These are phyloP conservation scores for Loxodonta africana DNA, from an alignment of 2,113 vertebrate species.

Conservation along the genomic window DNA sequence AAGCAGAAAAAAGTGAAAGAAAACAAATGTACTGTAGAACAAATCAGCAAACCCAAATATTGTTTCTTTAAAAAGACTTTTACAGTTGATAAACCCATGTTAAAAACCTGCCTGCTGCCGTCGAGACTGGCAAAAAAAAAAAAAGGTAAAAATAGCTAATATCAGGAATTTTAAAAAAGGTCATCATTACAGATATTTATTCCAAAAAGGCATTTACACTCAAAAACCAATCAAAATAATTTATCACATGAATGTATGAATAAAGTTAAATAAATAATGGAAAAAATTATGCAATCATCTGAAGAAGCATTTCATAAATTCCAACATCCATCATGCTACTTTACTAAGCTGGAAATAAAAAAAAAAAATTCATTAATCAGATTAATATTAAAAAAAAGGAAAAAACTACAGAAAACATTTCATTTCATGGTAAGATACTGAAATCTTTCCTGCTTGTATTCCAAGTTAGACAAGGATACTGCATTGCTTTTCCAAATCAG, in stretches of 20 bases:
- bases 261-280: background rate
- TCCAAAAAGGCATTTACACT: background rate
- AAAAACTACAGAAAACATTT: background rate
- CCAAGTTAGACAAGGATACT: background rate
- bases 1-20: background rate
- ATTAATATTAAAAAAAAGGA: background rate
- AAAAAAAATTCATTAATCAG: background rate
- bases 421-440: background rate
- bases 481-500: background rate
- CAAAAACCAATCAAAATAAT: background rate
- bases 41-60: background rate
- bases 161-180: background rate
- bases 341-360: background rate
- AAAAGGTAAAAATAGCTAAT: background rate
- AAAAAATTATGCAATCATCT: background rate
- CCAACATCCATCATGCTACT: background rate
- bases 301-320: background rate
- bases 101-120: too few species aligned
- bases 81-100: background rate
- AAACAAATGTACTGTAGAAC: background rate
- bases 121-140: background rate
- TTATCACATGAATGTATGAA: background rate
- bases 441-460: slow-evolving; percentile 6
- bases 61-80: background rate
- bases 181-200: background rate